A percentile compares a stretch with the other conserved stretches of the same genome.
Conservation (phyloP, 1,140 invertebrate species). For the Lordiphosa collinella region DNA sequence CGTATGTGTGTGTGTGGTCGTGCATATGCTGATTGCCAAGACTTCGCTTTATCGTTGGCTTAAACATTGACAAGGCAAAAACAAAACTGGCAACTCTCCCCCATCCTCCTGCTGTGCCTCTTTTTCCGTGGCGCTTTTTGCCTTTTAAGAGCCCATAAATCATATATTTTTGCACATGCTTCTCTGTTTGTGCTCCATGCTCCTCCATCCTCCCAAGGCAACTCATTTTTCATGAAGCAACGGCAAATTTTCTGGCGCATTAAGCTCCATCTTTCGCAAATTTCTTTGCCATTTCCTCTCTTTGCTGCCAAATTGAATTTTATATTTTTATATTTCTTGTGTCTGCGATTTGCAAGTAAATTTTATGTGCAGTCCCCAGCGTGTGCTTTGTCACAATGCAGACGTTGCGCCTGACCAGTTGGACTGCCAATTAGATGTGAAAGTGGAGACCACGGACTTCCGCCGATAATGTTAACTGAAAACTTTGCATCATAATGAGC, state of each 20-base stretch:
- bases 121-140: slow-evolving; percentile 24
- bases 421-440: slow-evolving; percentile 22
- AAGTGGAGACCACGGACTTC: slow-evolving; percentile 18
- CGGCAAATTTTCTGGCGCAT: slow-evolving; percentile 50
- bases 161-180: slow-evolving; percentile 39
- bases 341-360: slow-evolving; percentile 29
- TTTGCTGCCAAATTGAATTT: slow-evolving; percentile 26
- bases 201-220: not conserved
- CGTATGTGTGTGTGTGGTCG: slow-evolving; percentile 21
- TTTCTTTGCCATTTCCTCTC: slow-evolving; percentile 1
- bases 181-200: slow-evolving; percentile 4
- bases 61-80: slow-evolving; percentile 34
- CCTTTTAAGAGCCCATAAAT: slow-evolving; percentile 43
- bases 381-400: slow-evolving; percentile 39
- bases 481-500: slow-evolving; percentile 75
- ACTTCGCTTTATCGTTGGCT: slow-evolving; percentile 41
- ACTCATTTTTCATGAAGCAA: slow-evolving; percentile 54
- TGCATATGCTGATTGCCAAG: slow-evolving; percentile 69
- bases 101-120: no score
- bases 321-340: slow-evolving; percentile 29
- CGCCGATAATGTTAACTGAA: slow-evolving; percentile 47
- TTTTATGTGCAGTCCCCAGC: slow-evolving; percentile 58
- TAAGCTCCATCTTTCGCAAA: slow-evolving; percentile 44
- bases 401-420: slow-evolving; percentile 6
- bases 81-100: slow-evolving; percentile 36